Conservation (phyloP, 2,888 invertebrate species). For the Gari tellinella region DNA sequence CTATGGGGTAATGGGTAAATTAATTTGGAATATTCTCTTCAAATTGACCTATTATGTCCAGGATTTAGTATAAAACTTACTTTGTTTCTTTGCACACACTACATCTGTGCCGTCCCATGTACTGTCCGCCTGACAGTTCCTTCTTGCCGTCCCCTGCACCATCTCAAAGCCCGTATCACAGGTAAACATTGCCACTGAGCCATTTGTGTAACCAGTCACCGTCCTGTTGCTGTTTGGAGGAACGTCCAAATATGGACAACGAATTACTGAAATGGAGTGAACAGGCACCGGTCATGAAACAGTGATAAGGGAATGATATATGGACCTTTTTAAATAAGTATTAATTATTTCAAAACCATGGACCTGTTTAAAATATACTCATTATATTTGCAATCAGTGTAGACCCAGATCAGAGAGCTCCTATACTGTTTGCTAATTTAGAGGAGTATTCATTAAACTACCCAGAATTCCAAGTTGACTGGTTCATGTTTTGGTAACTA, state of each 20-base stretch:
- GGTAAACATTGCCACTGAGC: slow-evolving; percentile 62
- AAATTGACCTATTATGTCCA: background rate
- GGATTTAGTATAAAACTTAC: background rate
- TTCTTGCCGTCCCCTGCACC: slow-evolving; percentile 25
- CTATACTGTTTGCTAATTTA: too few species aligned
- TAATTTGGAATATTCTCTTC: too few species aligned
- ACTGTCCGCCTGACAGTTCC: slow-evolving; percentile 64
- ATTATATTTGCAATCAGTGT: too few species aligned
- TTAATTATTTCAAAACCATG: too few species aligned
- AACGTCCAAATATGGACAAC: slow-evolving; percentile 68
- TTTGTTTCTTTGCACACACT: slow-evolving; percentile 60
- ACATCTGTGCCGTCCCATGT: slow-evolving; percentile 65
- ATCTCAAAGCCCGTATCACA: slow-evolving; percentile 62
- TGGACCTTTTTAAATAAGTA: background rate
- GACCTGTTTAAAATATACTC: too few species aligned
- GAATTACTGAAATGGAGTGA: slow-evolving; percentile 68
- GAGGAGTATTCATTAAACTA: too few species aligned
- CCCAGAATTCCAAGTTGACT: too few species aligned
- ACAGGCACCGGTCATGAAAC: too few species aligned
- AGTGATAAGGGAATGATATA: background rate
- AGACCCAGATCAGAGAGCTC: too few species aligned
- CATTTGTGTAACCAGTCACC: slow-evolving; percentile 59
- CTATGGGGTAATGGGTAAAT: background rate
- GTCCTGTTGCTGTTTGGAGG: slow-evolving; percentile 70
- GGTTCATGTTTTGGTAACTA: too few species aligned